Conservation (phyloP, 2,113 vertebrate species). For the Colinus virginianus region DNA sequence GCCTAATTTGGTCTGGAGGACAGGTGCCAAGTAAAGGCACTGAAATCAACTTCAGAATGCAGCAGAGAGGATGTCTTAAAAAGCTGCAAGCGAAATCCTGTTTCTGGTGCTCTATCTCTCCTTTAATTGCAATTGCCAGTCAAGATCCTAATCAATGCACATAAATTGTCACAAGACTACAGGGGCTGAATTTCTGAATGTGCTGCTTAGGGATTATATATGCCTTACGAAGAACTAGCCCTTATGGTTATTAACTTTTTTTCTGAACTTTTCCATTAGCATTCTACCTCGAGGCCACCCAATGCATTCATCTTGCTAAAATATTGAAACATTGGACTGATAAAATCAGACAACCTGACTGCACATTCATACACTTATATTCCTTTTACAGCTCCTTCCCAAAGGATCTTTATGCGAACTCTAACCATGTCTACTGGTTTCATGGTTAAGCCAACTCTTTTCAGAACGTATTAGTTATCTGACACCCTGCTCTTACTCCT, state of each 20-base stretch:
- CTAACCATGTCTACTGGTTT: neutral
- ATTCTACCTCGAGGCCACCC: neutral
- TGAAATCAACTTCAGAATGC: neutral
- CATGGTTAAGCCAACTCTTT: neutral
- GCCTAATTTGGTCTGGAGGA: neutral
- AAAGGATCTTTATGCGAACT: neutral
- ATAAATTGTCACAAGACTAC: neutral
- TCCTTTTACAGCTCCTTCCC: neutral
- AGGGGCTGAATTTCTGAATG: neutral
- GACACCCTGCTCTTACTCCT: accelerated
- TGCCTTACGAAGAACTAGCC: neutral
- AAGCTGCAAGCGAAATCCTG: neutral
- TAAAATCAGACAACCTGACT: neutral
- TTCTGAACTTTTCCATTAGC: neutral
- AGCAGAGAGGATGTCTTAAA: neutral
- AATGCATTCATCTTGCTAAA: neutral
- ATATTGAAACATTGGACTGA: neutral
- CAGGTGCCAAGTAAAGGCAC: neutral
- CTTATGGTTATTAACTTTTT: neutral
- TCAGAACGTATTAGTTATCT: neutral
- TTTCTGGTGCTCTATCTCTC: neutral
- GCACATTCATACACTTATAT: neutral
- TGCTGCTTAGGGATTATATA: neutral
- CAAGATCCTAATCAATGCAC: neutral
- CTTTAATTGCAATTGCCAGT: neutral